Base-by-base conservation (phyloP, 2,888 invertebrate genomes). In the Syrphus vitripennis region DNA sequence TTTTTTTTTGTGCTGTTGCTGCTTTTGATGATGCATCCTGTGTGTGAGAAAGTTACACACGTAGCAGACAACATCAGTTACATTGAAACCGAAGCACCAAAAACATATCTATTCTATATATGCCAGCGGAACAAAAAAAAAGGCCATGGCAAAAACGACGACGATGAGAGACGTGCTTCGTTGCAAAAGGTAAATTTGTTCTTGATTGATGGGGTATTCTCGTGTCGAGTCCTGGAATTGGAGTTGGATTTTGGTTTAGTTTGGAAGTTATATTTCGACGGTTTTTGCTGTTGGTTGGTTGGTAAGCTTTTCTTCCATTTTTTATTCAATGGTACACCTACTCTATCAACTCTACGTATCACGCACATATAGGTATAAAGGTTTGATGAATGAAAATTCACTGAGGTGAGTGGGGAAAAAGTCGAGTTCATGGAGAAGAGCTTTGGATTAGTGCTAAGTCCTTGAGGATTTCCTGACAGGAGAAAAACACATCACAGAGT, bases 141-240 rank as follows among this genome's bases (percentile, higher is more conserved):
- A 42, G 37, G 26, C 16, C 45, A 40, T 57, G 59, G 48, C 29
- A 45, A 76, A 76, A n/a, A n/a, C n/a, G n/a, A n/a, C n/a, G n/a
- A n/a, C n/a, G n/a, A n/a, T n/a, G n/a, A n/a, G n/a, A 74, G 69
- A 86, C 86, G 86, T 82, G 77, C 70, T 77, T 74, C 59, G 57
- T 86, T 86, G 57, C 70, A 77, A 67, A 78, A 86, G 82, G 86
- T 86, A 86, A 82, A 86, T 86, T 84, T 82, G 81, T 53, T 70
- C 55, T 82, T 86, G 86, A 86, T 81, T 86, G 86, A 86, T 86
- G 86, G 86, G 69, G 57, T 74, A 82, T 78, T 63, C 77, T 77
- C 70, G 74, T 86, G 86, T 78, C 69, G 63, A 74, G 81, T 74
- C 77, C 29, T 16, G 16, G 40, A 37, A 42, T 63, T 65, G 81